Base-by-base conservation (phyloP, 2,797 vertebrate species). In the Meda fulgida region DNA sequence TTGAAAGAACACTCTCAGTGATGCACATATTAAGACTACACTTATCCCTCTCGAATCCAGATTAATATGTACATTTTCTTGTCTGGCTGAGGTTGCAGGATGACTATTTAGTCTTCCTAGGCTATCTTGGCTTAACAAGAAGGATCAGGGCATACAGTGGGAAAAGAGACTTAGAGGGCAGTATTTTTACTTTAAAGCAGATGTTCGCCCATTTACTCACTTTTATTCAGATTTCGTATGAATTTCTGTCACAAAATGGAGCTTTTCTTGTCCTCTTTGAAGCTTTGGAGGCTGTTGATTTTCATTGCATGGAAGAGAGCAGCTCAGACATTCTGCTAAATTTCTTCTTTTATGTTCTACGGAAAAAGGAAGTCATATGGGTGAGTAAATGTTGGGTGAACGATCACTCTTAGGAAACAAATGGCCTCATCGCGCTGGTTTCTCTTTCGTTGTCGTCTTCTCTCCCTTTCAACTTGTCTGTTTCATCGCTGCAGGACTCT, bases 401-500 rank as follows among this genome's bases (percentile, higher is more conserved):
- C 14, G 7, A 31, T 38, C 69, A 31, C 38, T 51, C 26, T 48
- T 36, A 55, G 36, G 55, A 69, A 84, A 76, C 43, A 21, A 58
- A 63, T 18, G 40, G 43, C 70, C 84, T 65, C 36, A 4, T 48
- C 67, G 23, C 58, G 53, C 46, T 43, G 84, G 60, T 40, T 72
- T 53, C 63, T 84, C 60, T 46, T 48, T 81, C 65, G 63, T 11
- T 66, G 63, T 66, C 65, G 34, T 82, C 31, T 31, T 85, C 69
- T 85, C 36, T 55, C 7, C 46, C 31, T 63, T 46, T 51, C 40
- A 4, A 3, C 16, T 60, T 55, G 8, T 51, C 34, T 60, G 26
- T 81, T 80, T 86, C 72, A 86, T 85, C 83, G 88, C 91, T 89
- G 85, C 88, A 60, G 86, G 88, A 90, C 85, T 78, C 87, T 78